These are phyloP conservation scores for Carduelis carduelis DNA, from an alignment of 2,797 vertebrate genomes.

Conservation along the genomic window DNA sequence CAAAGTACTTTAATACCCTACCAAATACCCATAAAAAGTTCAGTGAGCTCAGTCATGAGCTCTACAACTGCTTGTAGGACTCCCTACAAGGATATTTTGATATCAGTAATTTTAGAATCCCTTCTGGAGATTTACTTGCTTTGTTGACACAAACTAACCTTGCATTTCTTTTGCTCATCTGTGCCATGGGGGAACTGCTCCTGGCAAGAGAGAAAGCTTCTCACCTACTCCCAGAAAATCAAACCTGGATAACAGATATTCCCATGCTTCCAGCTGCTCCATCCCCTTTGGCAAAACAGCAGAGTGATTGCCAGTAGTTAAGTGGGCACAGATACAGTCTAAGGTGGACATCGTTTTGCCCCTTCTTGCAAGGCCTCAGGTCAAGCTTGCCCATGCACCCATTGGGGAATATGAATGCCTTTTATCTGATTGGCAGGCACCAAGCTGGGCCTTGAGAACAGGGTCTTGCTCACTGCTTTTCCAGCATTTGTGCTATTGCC, in stretches of 20 bases:
- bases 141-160: background rate
- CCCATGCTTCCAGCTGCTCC: background rate
- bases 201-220: background rate
- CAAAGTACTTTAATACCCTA: background rate
- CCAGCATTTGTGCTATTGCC: background rate
- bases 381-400: background rate
- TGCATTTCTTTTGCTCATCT: background rate
- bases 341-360: background rate
- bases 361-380: background rate
- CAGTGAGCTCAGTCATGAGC: background rate
- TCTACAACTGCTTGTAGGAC: background rate
- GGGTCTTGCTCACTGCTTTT: background rate
- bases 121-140: background rate
- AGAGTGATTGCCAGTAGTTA: background rate
- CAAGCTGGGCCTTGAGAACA: background rate
- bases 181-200: fast-evolving
- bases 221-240: background rate
- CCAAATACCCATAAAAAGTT: background rate
- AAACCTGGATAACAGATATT: background rate
- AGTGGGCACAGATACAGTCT: background rate
- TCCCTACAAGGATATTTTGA: background rate
- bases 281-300: background rate
- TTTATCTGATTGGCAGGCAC: background rate
- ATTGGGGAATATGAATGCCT: background rate
- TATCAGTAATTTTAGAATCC: background rate